These are phyloP conservation scores for Drosophila putrida DNA, from an alignment of 2,888 invertebrate genomes.

Conservation along the genomic window DNA sequence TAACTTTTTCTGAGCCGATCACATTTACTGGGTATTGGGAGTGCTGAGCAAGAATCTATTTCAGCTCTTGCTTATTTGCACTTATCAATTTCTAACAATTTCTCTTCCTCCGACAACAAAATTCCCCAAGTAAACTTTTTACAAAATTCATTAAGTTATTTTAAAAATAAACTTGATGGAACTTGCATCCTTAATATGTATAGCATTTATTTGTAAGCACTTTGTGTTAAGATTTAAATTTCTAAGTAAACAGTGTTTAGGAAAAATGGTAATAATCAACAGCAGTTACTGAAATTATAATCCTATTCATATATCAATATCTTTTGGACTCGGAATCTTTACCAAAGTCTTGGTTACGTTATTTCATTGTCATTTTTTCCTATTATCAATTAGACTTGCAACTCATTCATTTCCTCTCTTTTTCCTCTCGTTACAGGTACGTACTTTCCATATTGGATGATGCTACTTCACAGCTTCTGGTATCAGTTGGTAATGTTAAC, in stretches of 20 bases:
- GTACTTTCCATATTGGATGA: neutral
- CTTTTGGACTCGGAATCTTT: no score
- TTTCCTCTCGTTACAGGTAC: constrained; percentile 45
- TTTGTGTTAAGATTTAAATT: no score
- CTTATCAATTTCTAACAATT: neutral
- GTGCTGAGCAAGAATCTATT: no score
- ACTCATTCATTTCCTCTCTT: neutral
- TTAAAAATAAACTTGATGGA: no score
- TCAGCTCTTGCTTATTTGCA: neutral
- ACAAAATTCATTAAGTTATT: neutral
- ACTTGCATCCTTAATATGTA: no score
- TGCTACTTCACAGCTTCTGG: neutral
- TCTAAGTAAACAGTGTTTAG: no score
- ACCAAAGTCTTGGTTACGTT: neutral
- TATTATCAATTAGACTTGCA: constrained; percentile 15
- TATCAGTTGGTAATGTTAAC: no score
- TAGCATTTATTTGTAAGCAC: no score
- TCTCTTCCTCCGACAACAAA: neutral
- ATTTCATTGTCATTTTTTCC: neutral
- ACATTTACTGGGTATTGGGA: no score
- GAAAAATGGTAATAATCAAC: neutral
- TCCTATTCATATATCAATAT: neutral
- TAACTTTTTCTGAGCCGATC: no score
- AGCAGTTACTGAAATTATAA: neutral
- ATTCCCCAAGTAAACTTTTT: neutral